Evolutionary conservation across 1,140 invertebrate genomes (phyloP), one percentile per base, ranked within the genome.

Genomic region (Gryon sp.): DNA sequence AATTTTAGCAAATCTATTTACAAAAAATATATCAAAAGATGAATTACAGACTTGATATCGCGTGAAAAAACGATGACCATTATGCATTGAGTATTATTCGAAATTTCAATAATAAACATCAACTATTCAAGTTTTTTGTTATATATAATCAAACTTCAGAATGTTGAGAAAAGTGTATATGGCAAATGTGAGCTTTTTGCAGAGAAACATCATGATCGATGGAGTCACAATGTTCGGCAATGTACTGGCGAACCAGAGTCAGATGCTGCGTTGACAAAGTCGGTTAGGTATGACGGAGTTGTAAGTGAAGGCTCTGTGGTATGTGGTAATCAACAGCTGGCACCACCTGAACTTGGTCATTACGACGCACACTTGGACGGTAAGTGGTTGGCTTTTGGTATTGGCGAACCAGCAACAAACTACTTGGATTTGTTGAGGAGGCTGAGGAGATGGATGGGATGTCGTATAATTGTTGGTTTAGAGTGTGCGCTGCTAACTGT

Each of bases 371-470:
- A 9, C 45, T 45, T 16, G 86, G 85, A 15, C 86, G 85, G 70
- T 87, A 88, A 4, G 86, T 87, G 5, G 86, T 88, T 38, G 87
- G 83, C 57, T 80, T 85, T 32, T 87, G 86, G 34, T 84, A 70
- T 72, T 85, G 85, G 20, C 82, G 81, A 1, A 50, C 48, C 43
- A 78, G 62, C 68, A 83, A 80, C 46, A 69, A 76, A 45, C 28
- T 19, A 50, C 52, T 68, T 14, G 34, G 76, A 30, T 63, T 76
- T 28, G 78, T 20, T 55, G 83, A 78, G 78, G 43, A 52, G 53
- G 80, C 15, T 24, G 80, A 43, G 40, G 69, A 26, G 30, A 69
- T 66, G 52, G 79, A 78, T 19, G 59, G 69, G 76, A 57, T 73
- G 76, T 63, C 41, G 62, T 68, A 82, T 53, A 73, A 70, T 72